Evolutionary conservation across 1,140 invertebrate species (phyloP).

Genomic region (Drosophila navojoa): DNA sequence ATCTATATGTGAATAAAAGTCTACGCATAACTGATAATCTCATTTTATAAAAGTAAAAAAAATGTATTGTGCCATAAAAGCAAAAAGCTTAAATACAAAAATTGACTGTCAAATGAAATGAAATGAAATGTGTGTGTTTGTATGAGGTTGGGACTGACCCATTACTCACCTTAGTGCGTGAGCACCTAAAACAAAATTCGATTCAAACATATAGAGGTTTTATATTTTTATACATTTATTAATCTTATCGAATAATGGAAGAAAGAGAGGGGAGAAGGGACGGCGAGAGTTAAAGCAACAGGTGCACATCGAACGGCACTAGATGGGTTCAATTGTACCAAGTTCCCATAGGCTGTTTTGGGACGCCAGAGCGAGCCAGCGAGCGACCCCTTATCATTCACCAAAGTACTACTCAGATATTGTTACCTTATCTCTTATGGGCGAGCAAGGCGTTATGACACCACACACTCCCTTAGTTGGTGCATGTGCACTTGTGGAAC

Average conservation of each 20-base stretch:
- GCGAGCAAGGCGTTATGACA: constrained; percentile 49
- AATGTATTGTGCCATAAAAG: constrained; percentile 69
- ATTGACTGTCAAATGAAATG: constrained; percentile 10
- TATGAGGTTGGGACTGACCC: constrained; percentile 26
- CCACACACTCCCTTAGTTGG: constrained; percentile 23
- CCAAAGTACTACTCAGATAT: constrained; percentile 47
- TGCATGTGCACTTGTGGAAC: constrained; percentile 58
- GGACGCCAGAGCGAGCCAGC: constrained; percentile 31
- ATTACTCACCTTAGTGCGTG: constrained; percentile 52
- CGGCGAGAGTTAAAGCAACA: constrained; percentile 45
- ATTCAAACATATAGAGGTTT: constrained; percentile 35
- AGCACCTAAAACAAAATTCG: constrained; percentile 37
- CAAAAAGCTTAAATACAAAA: constrained; percentile 60
- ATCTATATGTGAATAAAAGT: constrained; percentile 26
- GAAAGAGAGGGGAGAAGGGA: not conserved
- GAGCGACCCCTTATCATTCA: constrained; percentile 54
- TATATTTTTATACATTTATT: constrained; percentile 61
- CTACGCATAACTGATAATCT: constrained; percentile 59
- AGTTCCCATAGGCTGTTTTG: constrained; percentile 37
- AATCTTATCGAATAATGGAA: constrained; percentile 70
- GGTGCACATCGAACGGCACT: constrained; percentile 54
- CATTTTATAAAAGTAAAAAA: constrained; percentile 52
- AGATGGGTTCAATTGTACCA: constrained; percentile 55
- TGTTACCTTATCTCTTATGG: constrained; percentile 66
- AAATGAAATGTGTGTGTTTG: constrained; percentile 29